A percentile compares a stretch with the other conserved stretches of the same genome.
These are phyloP conservation scores for Pseudochirops cupreus DNA, from an alignment of 2,797 vertebrate species.

Conservation along the genomic window DNA sequence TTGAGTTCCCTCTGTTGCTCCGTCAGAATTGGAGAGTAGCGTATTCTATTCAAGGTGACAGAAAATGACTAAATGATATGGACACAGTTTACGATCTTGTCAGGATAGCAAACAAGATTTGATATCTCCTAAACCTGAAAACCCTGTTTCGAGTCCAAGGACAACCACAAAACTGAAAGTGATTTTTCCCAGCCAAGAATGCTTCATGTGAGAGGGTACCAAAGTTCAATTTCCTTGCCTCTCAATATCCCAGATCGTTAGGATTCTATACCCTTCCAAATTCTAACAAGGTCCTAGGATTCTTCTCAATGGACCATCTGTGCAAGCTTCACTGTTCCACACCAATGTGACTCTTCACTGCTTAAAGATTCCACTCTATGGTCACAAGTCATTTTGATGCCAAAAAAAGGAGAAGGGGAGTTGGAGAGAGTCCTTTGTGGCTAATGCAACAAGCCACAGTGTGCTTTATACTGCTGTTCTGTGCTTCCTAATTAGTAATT, in stretches of 20 bases:
- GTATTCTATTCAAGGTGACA: slow-evolving; percentile 48
- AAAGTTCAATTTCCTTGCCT: slow-evolving; percentile 66
- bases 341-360: slow-evolving; percentile 60
- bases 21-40: not conserved
- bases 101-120: slow-evolving; percentile 69
- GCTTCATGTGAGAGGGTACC: slow-evolving; percentile 64
- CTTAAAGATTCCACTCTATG: slow-evolving; percentile 69
- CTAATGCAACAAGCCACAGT: slow-evolving; percentile 18
- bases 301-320: not conserved
- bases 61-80: slow-evolving; percentile 64
- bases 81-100: slow-evolving; percentile 67
- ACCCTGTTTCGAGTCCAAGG: slow-evolving; percentile 61
- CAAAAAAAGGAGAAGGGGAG: slow-evolving; percentile 8
- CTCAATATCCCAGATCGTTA: slow-evolving; percentile 59
- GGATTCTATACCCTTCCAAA: slow-evolving; percentile 59
- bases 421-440: not conserved
- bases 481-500: slow-evolving; percentile 91
- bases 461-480: slow-evolving; percentile 85
- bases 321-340: slow-evolving; percentile 41
- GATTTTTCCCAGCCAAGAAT: slow-evolving; percentile 62
- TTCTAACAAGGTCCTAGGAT: slow-evolving; percentile 56
- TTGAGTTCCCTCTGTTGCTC: not conserved
- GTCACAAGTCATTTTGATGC: slow-evolving; percentile 72
- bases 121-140: slow-evolving; percentile 59
- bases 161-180: slow-evolving; percentile 67